Evolutionary conservation across 2,113 vertebrate genomes (phyloP).

Genomic region (Sphyrna mokarran): DNA sequence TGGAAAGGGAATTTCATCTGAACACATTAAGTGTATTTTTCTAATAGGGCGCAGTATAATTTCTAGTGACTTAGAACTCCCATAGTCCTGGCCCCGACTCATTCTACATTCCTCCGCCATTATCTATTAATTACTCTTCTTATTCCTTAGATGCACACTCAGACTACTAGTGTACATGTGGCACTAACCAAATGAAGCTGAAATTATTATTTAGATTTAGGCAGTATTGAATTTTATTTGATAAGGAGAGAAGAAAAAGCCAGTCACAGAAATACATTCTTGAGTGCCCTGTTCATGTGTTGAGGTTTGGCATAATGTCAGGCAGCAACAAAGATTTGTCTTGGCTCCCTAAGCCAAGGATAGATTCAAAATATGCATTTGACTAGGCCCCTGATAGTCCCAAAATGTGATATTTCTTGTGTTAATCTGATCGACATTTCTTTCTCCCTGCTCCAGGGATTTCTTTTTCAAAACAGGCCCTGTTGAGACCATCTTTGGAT

Average conservation of each 20-base stretch:
- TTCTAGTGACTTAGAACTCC: neutral
- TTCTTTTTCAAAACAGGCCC: neutral
- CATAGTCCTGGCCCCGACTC: neutral
- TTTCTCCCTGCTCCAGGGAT: neutral
- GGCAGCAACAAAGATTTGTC: neutral
- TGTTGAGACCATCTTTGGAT: neutral
- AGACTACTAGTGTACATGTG: neutral
- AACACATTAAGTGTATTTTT: neutral
- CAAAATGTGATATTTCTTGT: slow-evolving; percentile 3
- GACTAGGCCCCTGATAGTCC: neutral
- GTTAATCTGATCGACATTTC: neutral
- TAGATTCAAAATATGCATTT: slow-evolving; percentile 14
- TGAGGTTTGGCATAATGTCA: slow-evolving; percentile 23
- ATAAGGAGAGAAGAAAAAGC: neutral
- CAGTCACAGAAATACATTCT: neutral
- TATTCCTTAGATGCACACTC: neutral
- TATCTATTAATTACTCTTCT: neutral
- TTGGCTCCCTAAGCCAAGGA: neutral
- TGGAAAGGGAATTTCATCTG: neutral
- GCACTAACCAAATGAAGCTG: neutral
- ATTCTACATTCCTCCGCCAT: neutral
- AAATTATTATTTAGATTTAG: neutral
- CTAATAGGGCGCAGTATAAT: neutral
- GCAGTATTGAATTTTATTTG: neutral
- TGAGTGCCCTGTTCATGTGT: neutral